A percentile compares a stretch with the other conserved stretches of the same genome.
phyloP scores from a whole-genome alignment of 2,113 vertebrate genomes.

The Tyrannus savana region DNA sequence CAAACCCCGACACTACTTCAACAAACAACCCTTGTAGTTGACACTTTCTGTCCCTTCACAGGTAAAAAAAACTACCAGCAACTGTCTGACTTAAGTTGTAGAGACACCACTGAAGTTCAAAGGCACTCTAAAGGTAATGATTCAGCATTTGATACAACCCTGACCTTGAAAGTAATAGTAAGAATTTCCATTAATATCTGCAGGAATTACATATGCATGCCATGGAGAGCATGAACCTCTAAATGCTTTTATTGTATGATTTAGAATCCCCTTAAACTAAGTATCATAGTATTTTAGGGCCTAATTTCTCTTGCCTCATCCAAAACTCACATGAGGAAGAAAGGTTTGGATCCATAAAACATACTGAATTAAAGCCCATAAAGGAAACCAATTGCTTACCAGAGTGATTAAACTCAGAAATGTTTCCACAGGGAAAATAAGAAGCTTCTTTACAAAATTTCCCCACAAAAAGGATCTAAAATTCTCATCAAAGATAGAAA shows the following conservation, averaged over 20 bases:
- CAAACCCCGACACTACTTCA: too few relatives aligned
- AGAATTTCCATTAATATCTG: slow-evolving; percentile 4
- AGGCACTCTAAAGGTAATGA: not conserved
- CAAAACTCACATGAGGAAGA: slow-evolving; percentile 21
- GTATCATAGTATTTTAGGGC: slow-evolving; percentile 16
- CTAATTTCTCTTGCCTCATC: not conserved
- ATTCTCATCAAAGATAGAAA: not conserved
- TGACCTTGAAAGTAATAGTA: slow-evolving; percentile 39
- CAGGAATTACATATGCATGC: slow-evolving; percentile 7
- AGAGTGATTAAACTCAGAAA: slow-evolving; percentile 30
- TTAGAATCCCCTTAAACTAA: slow-evolving; percentile 5
- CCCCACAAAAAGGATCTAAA: not conserved
- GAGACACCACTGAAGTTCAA: not conserved
- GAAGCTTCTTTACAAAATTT: slow-evolving; percentile 3
- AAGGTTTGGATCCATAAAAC: slow-evolving; percentile 32
- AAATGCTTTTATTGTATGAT: slow-evolving; percentile 36
- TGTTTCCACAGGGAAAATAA: slow-evolving; percentile 29
- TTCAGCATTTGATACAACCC: not conserved
- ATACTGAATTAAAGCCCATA: slow-evolving; percentile 25
- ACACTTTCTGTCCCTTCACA: not conserved
- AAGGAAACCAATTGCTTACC: slow-evolving; percentile 43
- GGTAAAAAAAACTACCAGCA: not conserved
- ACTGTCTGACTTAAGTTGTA: not conserved
- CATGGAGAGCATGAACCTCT: not conserved
- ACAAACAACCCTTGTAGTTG: not conserved